Percentiles rank a stretch among this genome's conserved stretches.
phyloP scores from a whole-genome alignment of 2,113 vertebrate species.

The Hiodon alosoides region DNA sequence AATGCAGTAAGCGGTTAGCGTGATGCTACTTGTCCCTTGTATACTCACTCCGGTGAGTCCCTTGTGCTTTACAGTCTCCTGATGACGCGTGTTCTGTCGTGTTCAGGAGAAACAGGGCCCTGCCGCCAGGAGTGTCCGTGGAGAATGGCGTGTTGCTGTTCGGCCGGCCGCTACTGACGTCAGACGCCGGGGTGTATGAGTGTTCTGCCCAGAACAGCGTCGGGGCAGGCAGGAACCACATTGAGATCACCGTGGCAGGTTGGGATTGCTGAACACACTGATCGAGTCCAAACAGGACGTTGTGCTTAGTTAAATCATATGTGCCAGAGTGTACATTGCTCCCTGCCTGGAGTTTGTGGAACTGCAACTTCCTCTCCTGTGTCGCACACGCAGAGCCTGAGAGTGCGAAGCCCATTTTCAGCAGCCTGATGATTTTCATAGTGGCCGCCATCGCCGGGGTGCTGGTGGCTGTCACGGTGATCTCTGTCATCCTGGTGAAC shows the following conservation, averaged over 20 bases:
- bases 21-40: no score
- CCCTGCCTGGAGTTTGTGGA: background rate
- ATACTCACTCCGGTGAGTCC: no score
- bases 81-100: slow-evolving; percentile 7
- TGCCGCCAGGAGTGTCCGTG: slow-evolving; percentile 58
- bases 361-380: background rate
- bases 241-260: slow-evolving; percentile 58
- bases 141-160: slow-evolving; percentile 67
- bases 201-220: slow-evolving; percentile 66
- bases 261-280: background rate
- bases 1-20: no score
- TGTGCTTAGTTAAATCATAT: no score
- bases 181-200: slow-evolving; percentile 69
- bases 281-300: background rate
- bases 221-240: slow-evolving; percentile 52
- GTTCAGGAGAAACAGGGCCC: slow-evolving; percentile 61
- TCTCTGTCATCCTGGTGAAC: slow-evolving; percentile 70
- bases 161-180: slow-evolving; percentile 48
- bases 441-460: slow-evolving; percentile 62
- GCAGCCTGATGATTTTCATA: slow-evolving; percentile 65
- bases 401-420: slow-evolving; percentile 34
- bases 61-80: background rate
- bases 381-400: slow-evolving; percentile 4
- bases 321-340: background rate
- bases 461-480: slow-evolving; percentile 69